Conservation (phyloP, 2,113 vertebrate genomes). For the Hiodon alosoides region DNA sequence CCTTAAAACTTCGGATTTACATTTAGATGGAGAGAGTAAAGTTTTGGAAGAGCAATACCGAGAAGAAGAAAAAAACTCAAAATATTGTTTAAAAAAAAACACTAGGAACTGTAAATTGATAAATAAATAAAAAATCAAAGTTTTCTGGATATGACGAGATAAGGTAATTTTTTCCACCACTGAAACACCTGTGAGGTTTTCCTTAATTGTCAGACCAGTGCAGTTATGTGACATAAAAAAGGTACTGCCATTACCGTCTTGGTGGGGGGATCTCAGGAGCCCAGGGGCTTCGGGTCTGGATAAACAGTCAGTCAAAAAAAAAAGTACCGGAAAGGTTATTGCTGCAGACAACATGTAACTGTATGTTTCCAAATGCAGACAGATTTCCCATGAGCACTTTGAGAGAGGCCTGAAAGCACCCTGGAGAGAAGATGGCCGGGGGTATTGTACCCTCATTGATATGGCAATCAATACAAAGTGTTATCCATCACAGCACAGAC, state of each 20-base stretch:
- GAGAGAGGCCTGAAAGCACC: neutral
- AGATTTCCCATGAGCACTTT: slow-evolving; percentile 7
- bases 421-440: neutral
- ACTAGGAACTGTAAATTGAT: no score
- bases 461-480: neutral
- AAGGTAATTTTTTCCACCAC: neutral
- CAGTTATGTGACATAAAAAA: neutral
- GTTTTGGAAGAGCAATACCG: slow-evolving; percentile 13
- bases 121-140: neutral
- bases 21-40: slow-evolving; percentile 22
- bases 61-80: slow-evolving; percentile 6
- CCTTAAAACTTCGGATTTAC: slow-evolving; percentile 23
- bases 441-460: neutral
- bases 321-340: neutral
- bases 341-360: neutral
- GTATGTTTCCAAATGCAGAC: neutral
- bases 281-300: no score
- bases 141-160: neutral
- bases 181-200: no score
- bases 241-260: no score
- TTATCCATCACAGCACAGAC: slow-evolving; percentile 15
- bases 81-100: slow-evolving; percentile 13
- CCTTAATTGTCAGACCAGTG: neutral
- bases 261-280: no score
- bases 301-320: neutral